Base-by-base conservation (phyloP, 2,797 vertebrate genomes). In the Hozukius guyotensis region DNA sequence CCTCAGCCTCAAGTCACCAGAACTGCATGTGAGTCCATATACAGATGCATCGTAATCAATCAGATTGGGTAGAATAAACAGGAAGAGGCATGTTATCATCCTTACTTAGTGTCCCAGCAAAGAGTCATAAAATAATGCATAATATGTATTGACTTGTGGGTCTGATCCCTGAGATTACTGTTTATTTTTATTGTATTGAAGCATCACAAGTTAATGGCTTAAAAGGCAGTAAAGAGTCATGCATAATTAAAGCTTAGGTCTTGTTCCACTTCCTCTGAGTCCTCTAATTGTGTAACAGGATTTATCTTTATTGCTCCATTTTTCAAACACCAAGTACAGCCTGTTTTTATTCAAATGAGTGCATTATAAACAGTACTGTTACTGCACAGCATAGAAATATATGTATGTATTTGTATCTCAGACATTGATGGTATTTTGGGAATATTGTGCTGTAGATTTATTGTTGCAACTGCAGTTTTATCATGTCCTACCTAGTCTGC, bases 1-100 rank as follows among this genome's bases (percentile, higher is more conserved):
- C 95, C 96, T 99, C 91, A 99, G 99, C 94, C 97, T 99, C 91
- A 99, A 99, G 93, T 97, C 99, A 25, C 95, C 97, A 74, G 98
- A 99, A 85, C 97, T 99, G 83, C 98, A 99, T 60, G 98, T 99
- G 95, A 98, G 98, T 93, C 85, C 6, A 1, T 2, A 5, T 8
- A 24, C 2, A 59, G 14, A 59, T 32, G 3, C 6, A 13, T 4
- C 12, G 2, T 56, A 57, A 72, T 62, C 11, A 11, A 2, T 49
- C 32, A 24, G 9, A 56, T 56, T 10, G 11, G 25, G 9, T 25
- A 3, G 38, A 11, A 46, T 31, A 3, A 16, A 65, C 18, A 1
- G 10, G 8, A 69, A 62, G 29, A 0, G 34, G 53, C 18, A 2
- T 22, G 25, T 71, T 38, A 27, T 65, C 20, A 8, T 65, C 25